phyloP scores from a whole-genome alignment of 2,797 vertebrate genomes.

The Pagetopsis macropterus region DNA sequence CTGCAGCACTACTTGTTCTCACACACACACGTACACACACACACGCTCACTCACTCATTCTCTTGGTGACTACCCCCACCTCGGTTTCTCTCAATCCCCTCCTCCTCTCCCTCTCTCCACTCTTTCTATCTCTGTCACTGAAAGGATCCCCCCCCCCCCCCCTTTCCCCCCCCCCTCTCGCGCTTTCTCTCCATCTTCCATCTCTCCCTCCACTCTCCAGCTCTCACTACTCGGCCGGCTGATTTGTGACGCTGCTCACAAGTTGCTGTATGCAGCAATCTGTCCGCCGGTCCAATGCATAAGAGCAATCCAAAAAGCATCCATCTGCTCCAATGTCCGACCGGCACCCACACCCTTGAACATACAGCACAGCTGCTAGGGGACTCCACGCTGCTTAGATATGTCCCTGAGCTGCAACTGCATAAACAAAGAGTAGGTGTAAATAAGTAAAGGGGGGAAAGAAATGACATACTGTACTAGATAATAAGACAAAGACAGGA shows the following conservation, averaged over 20 bases:
- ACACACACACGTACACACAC: conserved; percentile 49
- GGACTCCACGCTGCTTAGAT: conserved; percentile 19
- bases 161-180: conserved; percentile 9
- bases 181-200: conserved; percentile 56
- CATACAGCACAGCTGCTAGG: conserved; percentile 21
- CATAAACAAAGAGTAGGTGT: conserved; percentile 19
- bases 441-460: conserved; percentile 31
- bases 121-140: conserved; percentile 74
- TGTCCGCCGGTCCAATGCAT: conserved; percentile 53
- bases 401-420: conserved; percentile 26
- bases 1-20: conserved; percentile 82
- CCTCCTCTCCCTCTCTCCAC: conserved; percentile 68
- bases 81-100: conserved; percentile 74
- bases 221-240: conserved; percentile 62
- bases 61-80: conserved; percentile 78
- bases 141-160: conserved; percentile 66
- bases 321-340: conserved; percentile 54
- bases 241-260: conserved; percentile 84
- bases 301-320: conserved; percentile 68
- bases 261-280: conserved; percentile 79
- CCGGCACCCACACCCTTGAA: conserved; percentile 24
- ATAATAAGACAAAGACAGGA: conserved; percentile 37
- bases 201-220: conserved; percentile 60
- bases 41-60: conserved; percentile 66
- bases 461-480: conserved; percentile 26